Evolutionary conservation across 2,113 vertebrate species (phyloP).

Genomic region (Coturnix japonica): DNA sequence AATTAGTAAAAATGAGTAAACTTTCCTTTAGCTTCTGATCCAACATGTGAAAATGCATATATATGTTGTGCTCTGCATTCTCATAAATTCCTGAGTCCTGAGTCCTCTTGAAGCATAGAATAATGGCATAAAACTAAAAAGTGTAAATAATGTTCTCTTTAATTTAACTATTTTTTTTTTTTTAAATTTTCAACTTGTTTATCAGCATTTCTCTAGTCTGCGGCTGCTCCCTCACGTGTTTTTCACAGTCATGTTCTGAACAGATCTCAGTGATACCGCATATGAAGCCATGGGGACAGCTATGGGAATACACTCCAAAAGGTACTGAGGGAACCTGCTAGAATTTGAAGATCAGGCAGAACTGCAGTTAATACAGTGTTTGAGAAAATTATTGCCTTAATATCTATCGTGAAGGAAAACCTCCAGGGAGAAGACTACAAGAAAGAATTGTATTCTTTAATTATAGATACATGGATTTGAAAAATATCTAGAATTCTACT

Average conservation of each 20-base stretch:
- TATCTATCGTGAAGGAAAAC: background rate
- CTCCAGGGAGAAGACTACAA: background rate
- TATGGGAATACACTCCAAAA: accelerated
- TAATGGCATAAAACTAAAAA: background rate
- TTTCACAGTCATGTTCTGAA: background rate
- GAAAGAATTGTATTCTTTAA: background rate
- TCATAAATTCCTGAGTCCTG: background rate
- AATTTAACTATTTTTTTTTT: background rate
- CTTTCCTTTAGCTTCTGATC: constrained; percentile 6
- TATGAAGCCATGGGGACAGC: accelerated
- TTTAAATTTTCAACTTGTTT: background rate
- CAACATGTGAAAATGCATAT: background rate
- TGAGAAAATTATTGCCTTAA: background rate
- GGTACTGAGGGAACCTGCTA: accelerated
- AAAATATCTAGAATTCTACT: background rate
- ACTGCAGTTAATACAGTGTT: background rate
- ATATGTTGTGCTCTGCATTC: background rate
- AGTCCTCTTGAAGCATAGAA: background rate
- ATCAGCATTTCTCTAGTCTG: background rate
- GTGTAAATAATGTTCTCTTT: background rate
- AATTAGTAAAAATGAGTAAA: constrained; percentile 19
- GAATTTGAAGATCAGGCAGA: background rate
- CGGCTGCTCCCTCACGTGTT: background rate
- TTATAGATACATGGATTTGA: background rate
- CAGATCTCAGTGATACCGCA: background rate